Conservation (phyloP, 1,140 invertebrate species). For the Pseudomyrmex gracilis region DNA sequence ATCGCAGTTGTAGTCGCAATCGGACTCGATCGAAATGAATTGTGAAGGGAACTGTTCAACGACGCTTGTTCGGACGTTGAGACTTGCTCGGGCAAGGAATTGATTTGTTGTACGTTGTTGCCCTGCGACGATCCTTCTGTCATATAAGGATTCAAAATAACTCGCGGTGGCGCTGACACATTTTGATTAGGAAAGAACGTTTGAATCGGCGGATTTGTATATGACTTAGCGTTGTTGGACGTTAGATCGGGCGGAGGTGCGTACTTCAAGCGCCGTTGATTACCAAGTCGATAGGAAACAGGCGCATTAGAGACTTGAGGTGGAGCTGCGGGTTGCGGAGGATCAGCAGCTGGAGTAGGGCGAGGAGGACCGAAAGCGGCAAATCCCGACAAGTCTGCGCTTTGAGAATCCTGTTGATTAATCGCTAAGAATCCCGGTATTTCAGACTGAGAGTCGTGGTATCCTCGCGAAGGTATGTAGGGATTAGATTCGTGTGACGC, state of each 20-base stretch:
- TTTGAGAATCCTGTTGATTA: conserved; percentile 59
- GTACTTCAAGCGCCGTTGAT: conserved; percentile 82
- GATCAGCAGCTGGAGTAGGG: conserved; percentile 1
- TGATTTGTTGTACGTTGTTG: conserved; percentile 39
- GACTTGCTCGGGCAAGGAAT: conserved; percentile 65
- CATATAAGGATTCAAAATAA: conserved; percentile 73
- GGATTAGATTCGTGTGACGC: conserved; percentile 59
- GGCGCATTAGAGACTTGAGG: conserved; percentile 66
- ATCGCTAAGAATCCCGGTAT: conserved; percentile 47
- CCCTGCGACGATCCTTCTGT: conserved; percentile 26
- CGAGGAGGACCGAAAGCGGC: conserved; percentile 30
- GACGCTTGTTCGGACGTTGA: conserved; percentile 60
- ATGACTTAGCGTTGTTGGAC: conserved; percentile 58
- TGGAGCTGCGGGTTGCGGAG: conserved; percentile 39
- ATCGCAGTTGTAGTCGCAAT: conserved; percentile 10
- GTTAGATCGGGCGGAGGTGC: conserved; percentile 82
- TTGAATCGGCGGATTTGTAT: conserved; percentile 30
- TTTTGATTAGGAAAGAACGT: conserved; percentile 39
- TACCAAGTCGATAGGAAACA: conserved; percentile 81
- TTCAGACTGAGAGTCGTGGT: conserved; percentile 31
- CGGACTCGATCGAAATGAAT: conserved; percentile 76
- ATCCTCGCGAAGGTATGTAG: conserved; percentile 48
- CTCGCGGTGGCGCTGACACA: conserved; percentile 38
- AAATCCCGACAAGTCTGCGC: conserved; percentile 48
- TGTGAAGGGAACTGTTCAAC: conserved; percentile 67